These are phyloP conservation scores for Stenodema calcarata DNA, from an alignment of 2,888 invertebrate genomes.

Conservation along the genomic window DNA sequence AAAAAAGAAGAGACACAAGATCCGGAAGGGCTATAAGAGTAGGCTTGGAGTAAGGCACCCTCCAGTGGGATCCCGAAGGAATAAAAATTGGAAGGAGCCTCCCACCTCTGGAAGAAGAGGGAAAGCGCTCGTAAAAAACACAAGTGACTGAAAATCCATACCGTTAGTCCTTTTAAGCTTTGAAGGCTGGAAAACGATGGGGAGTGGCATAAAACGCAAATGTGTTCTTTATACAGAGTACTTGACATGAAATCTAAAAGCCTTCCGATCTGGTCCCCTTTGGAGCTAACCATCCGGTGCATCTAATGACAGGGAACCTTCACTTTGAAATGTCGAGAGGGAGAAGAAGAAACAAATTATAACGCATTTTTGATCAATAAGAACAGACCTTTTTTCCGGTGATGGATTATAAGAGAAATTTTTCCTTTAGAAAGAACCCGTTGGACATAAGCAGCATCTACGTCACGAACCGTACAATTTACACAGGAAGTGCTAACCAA, in stretches of 20 bases:
- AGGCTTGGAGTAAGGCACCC: background rate
- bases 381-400: background rate
- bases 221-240: slow-evolving; percentile 16
- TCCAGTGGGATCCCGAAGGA: background rate
- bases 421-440: no score
- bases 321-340: background rate
- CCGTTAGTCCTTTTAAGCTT: background rate
- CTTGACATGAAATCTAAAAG: slow-evolving; percentile 30
- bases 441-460: no score
- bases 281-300: slow-evolving; percentile 4
- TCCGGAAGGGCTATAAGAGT: background rate
- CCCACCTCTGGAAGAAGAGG: background rate
- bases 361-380: background rate
- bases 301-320: slow-evolving; percentile 5
- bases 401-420: no score
- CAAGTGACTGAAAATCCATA: slow-evolving; percentile 36
- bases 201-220: slow-evolving; percentile 11
- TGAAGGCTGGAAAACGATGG: background rate
- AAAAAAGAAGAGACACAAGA: background rate
- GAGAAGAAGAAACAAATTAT: background rate
- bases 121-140: slow-evolving; percentile 23
- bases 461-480: no score
- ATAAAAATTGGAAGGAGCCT: slow-evolving; percentile 6
- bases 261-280: background rate
- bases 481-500: no score